Conservation (phyloP, 2,113 vertebrate genomes). For the Otus sunia region DNA sequence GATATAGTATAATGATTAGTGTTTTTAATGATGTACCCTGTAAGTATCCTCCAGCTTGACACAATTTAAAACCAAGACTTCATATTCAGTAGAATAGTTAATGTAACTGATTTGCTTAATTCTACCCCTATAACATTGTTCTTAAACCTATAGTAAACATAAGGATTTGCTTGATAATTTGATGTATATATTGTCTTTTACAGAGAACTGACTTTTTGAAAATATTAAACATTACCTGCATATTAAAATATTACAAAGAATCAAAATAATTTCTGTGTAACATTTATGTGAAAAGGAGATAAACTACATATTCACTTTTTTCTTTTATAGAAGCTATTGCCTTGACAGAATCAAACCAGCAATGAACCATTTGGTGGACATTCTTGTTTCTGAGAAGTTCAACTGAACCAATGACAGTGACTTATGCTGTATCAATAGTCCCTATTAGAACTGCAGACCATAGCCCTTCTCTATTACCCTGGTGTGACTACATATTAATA, state of each 20-base stretch:
- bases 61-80: neutral
- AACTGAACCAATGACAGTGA: neutral
- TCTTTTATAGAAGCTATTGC: neutral
- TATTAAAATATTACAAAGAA: neutral
- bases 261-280: neutral
- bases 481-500: neutral
- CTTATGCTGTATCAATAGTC: neutral
- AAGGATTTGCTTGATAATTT: neutral
- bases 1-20: neutral
- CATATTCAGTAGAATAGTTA: neutral
- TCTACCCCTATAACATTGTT: neutral
- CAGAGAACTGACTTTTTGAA: neutral
- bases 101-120: neutral
- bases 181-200: neutral
- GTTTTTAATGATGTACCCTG: neutral
- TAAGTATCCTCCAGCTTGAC: neutral
- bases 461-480: neutral
- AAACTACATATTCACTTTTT: neutral
- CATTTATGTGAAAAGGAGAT: neutral
- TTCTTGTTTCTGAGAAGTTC: neutral
- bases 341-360: neutral
- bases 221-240: neutral
- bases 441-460: neutral
- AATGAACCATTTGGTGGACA: neutral
- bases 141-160: neutral